A percentile compares a stretch with the other conserved stretches of the same genome.
Evolutionary conservation across 2,797 vertebrate genomes (phyloP).

Genomic region (Notamacropus eugenii): DNA sequence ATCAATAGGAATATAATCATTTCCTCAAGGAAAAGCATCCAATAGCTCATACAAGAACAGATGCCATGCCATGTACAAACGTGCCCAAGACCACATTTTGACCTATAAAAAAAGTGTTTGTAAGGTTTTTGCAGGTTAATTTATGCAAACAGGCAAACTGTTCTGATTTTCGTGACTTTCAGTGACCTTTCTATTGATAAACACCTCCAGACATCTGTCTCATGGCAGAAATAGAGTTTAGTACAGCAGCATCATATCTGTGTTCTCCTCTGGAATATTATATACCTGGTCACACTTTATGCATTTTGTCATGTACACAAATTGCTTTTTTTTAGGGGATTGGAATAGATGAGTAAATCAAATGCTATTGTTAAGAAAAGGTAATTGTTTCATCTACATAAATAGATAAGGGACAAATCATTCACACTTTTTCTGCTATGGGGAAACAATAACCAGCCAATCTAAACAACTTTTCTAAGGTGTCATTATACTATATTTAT

Average conservation of each 20-base stretch:
- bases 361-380: background rate
- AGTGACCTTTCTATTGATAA: constrained; percentile 21
- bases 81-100: constrained; percentile 38
- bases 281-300: background rate
- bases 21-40: background rate
- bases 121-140: constrained; percentile 16
- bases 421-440: background rate
- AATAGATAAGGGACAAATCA: background rate
- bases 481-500: background rate
- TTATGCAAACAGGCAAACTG: background rate
- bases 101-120: background rate
- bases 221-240: background rate
- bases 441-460: background rate
- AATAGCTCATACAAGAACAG: background rate
- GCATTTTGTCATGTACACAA: background rate
- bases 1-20: background rate
- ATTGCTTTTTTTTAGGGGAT: background rate
- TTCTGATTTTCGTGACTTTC: background rate
- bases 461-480: background rate
- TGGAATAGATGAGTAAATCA: background rate
- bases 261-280: background rate
- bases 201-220: background rate
- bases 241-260: background rate
- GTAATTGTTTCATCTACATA: background rate
- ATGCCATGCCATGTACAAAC: background rate